These are phyloP conservation scores for Oegoconia quadripuncta DNA, from an alignment of 2,888 invertebrate genomes.

Conservation along the genomic window DNA sequence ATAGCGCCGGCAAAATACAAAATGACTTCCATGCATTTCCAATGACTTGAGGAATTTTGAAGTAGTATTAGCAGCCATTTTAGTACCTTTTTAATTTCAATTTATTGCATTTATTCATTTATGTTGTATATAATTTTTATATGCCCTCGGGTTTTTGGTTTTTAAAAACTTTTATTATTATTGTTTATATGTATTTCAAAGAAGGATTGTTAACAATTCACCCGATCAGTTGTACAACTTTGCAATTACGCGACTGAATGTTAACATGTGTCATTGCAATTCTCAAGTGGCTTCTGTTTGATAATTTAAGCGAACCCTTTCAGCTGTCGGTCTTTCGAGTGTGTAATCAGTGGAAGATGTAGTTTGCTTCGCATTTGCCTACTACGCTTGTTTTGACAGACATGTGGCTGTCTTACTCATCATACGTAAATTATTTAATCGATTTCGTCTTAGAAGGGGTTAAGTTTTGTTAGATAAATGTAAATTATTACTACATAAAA, in stretches of 20 bases:
- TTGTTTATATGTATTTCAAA: background rate
- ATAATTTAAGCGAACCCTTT: conserved; percentile 67
- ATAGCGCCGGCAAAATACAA: background rate
- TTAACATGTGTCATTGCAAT: conserved; percentile 74
- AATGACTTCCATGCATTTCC: no score
- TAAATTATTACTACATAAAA: no score
- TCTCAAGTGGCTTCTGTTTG: conserved; percentile 72
- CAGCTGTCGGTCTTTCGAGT: conserved; percentile 40
- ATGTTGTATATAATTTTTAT: no score
- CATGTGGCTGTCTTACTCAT: no score
- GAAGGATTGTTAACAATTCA: conserved; percentile 20
- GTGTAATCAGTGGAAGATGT: conserved; percentile 56
- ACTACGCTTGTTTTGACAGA: background rate
- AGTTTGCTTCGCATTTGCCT: conserved; percentile 48
- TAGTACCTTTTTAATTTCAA: no score
- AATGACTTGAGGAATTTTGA: no score
- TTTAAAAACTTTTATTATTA: background rate
- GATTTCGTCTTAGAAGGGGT: no score
- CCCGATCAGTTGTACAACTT: conserved; percentile 27
- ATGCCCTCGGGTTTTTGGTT: no score
- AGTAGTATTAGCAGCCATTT: no score
- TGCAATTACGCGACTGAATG: conserved; percentile 41
- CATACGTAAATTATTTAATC: no score
- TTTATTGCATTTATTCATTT: no score
- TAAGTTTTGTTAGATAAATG: no score